These are phyloP conservation scores for Crambe crambe DNA, from an alignment of 37 sponge, comb jelly and placozoan genomes.

Conservation along the genomic window DNA sequence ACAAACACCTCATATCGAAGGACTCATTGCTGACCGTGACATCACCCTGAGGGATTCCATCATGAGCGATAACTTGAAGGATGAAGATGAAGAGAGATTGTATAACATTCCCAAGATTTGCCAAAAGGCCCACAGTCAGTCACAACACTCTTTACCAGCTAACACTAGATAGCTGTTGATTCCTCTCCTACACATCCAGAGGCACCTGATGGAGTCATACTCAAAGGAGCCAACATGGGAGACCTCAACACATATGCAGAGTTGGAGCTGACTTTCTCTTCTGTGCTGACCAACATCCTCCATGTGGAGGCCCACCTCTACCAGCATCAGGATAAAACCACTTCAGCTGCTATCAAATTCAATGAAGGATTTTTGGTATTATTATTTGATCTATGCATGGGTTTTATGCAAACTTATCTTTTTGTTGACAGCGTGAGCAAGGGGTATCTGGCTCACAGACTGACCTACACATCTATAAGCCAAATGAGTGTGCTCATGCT, in stretches of 20 bases:
- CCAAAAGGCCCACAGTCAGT: constrained; percentile 1
- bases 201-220: not conserved
- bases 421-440: not conserved
- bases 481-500: not conserved
- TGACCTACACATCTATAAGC: not conserved
- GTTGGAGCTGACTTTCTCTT: constrained; percentile 14
- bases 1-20: not conserved
- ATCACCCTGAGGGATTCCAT: constrained; percentile 14
- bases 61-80: not conserved
- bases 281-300: constrained; percentile 17
- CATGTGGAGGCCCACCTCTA: constrained; percentile 2
- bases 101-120: not conserved
- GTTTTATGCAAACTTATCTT: not conserved
- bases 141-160: not conserved
- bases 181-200: not conserved
- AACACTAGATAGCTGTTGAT: not conserved
- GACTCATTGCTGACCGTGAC: not conserved
- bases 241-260: not conserved
- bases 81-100: not conserved
- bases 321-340: constrained; percentile 8
- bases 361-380: constrained; percentile 9
- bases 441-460: not conserved
- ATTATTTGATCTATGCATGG: not conserved
- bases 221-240: not conserved
- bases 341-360: not conserved